Percentiles rank a stretch among this genome's conserved stretches.
Conservation (phyloP, 2,888 invertebrate species). For the Encarsia formosa region DNA sequence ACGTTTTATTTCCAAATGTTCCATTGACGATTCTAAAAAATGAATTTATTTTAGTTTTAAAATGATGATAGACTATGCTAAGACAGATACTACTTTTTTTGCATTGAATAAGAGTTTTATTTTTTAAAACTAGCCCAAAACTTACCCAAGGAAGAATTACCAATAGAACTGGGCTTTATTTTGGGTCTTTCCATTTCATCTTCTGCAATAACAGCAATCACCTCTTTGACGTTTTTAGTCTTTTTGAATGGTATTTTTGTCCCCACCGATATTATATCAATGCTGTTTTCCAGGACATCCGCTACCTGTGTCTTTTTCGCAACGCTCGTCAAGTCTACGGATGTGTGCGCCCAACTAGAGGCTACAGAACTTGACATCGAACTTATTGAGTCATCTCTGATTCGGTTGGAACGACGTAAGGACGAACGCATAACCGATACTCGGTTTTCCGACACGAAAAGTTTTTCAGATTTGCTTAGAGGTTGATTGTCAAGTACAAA, state of each 20-base stretch:
- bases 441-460: constrained; percentile 44
- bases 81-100: too few relatives aligned
- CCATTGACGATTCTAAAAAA: constrained; percentile 42
- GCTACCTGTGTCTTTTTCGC: neutral
- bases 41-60: too few relatives aligned
- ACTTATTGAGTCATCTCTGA: neutral
- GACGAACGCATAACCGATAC: constrained; percentile 32
- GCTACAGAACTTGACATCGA: neutral
- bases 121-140: neutral
- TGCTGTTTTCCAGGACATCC: constrained; percentile 3
- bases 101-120: neutral
- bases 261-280: neutral
- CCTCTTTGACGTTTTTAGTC: constrained; percentile 46
- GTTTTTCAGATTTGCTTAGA: constrained; percentile 56
- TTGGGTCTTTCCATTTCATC: constrained; percentile 48
- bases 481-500: constrained; percentile 58
- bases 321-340: neutral
- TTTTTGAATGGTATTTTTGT: constrained; percentile 28
- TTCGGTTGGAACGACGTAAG: neutral
- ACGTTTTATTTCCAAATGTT: constrained; percentile 59
- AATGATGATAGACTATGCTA: too few relatives aligned
- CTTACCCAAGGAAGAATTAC: constrained; percentile 36
- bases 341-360: neutral
- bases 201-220: constrained; percentile 52
- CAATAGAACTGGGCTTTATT: constrained; percentile 33